These are phyloP conservation scores for Hipposideros larvatus DNA, from an alignment of 2,797 vertebrate species.

Conservation along the genomic window DNA sequence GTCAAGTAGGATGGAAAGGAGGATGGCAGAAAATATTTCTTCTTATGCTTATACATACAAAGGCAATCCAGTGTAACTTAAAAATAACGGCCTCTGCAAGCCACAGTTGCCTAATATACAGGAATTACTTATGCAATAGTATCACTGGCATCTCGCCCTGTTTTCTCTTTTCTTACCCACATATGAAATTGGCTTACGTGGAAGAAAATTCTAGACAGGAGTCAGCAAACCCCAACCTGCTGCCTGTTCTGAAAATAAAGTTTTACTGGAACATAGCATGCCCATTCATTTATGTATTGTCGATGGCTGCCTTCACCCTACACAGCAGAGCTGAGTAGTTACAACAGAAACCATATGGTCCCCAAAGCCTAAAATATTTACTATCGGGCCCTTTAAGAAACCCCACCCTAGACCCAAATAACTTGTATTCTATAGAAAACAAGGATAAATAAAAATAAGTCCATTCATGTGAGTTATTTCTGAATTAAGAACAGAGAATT, in stretches of 20 bases:
- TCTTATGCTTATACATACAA: neutral
- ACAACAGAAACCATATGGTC: neutral
- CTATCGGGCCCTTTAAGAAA: neutral
- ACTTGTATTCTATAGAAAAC: neutral
- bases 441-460: slow-evolving; percentile 8
- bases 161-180: neutral
- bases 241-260: neutral
- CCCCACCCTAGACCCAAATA: neutral
- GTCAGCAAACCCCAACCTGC: neutral
- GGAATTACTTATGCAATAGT: slow-evolving; percentile 46
- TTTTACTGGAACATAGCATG: neutral
- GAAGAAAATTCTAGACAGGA: slow-evolving; percentile 60
- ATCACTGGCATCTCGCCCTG: slow-evolving; percentile 3
- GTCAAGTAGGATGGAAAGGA: neutral
- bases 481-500: slow-evolving; percentile 31
- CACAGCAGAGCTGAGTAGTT: neutral
- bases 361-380: neutral
- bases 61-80: neutral
- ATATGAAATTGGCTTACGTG: slow-evolving; percentile 19
- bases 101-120: neutral
- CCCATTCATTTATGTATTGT: neutral
- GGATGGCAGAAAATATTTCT: neutral
- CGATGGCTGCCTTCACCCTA: neutral
- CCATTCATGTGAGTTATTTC: neutral
- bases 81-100: neutral